These are phyloP conservation scores for Diarsia brunnea DNA, from an alignment of 2,888 invertebrate genomes.

Conservation along the genomic window DNA sequence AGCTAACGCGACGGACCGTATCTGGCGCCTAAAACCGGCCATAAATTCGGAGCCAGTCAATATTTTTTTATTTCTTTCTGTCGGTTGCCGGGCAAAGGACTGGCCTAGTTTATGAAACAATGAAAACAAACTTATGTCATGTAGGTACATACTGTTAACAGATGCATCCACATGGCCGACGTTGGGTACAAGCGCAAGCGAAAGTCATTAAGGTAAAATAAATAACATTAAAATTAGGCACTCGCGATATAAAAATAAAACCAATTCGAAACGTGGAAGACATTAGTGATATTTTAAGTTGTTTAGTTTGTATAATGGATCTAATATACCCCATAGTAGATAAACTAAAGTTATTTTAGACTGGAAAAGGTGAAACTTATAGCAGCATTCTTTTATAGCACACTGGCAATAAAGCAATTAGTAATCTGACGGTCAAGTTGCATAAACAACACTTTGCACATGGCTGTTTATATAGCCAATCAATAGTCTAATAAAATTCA, in stretches of 20 bases:
- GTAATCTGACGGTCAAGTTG: not conserved
- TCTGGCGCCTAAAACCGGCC: slow-evolving; percentile 60
- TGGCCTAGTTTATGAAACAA: slow-evolving; percentile 62
- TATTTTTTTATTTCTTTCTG: slow-evolving; percentile 62
- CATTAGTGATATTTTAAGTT: slow-evolving; percentile 23
- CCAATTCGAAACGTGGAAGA: slow-evolving; percentile 47
- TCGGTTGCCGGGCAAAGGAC: slow-evolving; percentile 62
- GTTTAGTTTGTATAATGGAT: slow-evolving; percentile 13
- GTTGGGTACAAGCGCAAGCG: slow-evolving; percentile 53
- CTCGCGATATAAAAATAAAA: slow-evolving; percentile 45
- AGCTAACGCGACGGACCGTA: slow-evolving; percentile 45
- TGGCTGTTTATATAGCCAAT: slow-evolving; percentile 25
- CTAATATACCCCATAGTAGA: not conserved
- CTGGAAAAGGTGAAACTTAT: not conserved
- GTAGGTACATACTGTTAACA: slow-evolving; percentile 68
- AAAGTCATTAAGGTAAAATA: slow-evolving; percentile 50
- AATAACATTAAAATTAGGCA: slow-evolving; percentile 42
- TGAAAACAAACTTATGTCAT: slow-evolving; percentile 76
- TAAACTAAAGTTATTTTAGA: not conserved
- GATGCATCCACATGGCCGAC: slow-evolving; percentile 75
- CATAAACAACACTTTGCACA: slow-evolving; percentile 20
- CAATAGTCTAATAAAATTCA: slow-evolving; percentile 34
- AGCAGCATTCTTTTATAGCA: not conserved
- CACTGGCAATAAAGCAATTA: slow-evolving; percentile 10
- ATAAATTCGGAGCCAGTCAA: slow-evolving; percentile 50